Base-by-base conservation (phyloP, 2,113 vertebrate species). In the Proteles cristata region DNA sequence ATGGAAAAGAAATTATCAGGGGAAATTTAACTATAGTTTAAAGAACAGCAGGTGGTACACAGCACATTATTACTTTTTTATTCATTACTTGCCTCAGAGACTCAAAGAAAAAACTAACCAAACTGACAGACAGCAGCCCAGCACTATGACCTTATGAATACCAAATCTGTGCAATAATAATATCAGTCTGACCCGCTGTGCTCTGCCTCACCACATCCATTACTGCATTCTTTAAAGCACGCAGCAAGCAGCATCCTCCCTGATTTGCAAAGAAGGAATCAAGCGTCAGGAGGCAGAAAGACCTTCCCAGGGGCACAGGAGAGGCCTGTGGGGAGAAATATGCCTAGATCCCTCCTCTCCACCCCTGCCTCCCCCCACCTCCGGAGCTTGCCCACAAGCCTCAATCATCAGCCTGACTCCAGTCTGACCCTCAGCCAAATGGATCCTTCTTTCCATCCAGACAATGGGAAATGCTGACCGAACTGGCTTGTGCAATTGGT, bases 71-170 rank as follows among this genome's bases (percentile, higher is more conserved):
- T 94, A 93, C 93, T 92, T 97, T 98, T 98, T 97, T 84, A 97
- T 98, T 98, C 98, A 95, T 93, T 81, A 88, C 97, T 96, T 98
- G 95, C 91, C 96, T 98, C 73, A 53, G 66, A 97, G 86, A 93
- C 48, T 71, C 15, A 10, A 23, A 17, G 53, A 88, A 66, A 93
- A 97, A 96, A 50, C 91, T 96, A 96, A 97, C 77, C 74, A 87
- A 91, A 94, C 97, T 96, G 97, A 82, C 69, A 96, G 93, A 39
- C 53, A 97, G 92, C 31, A 33, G 96, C 89, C 85, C 91, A 58
- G 73, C 85, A 53, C 74, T 58, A 33, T 86, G 93, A 97, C 76
- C 84, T 98, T 93, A 97, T 97, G 96, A 98, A 97, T 97, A 96
- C n/a, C 73, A 97, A 97, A 97, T 94, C 39, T 35, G 63, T n/a